Evolutionary conservation across 2,113 vertebrate species (phyloP), one percentile per base, ranked within the genome.

Genomic region (Nicator chloris): DNA sequence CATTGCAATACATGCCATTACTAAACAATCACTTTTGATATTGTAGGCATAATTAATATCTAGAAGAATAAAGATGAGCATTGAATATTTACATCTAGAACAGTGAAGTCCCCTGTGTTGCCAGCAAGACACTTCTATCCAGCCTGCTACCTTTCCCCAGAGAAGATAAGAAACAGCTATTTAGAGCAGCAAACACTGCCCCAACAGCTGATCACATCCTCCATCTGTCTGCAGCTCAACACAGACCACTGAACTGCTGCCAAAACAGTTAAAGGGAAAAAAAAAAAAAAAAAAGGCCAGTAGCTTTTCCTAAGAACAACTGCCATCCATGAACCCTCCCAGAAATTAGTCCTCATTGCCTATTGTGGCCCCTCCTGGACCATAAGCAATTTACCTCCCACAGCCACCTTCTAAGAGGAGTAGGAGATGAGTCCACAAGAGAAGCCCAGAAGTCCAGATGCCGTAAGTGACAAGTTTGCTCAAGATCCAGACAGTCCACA

Each of bases 131-230:
- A 49, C 65, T 56, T 87, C 56, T 20, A 64, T 14, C 45, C 50
- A 49, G 53, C 14, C 49, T 79, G 44, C 37, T 49, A 93, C 92
- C 92, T 37, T 33, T 72, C 70, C 45, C 82, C 23, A 26, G 33
- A 93, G 70, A 79, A 95, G 95, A 51, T 66, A 79, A 76, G 87
- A 69, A 85, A 82, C 40, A 94, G 57, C 75, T 90, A 94, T 95
- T 91, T 91, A 82, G 78, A 94, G 92, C 51, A 89, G 49, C 84
- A 82, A 93, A 96, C 53, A 65, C 82, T 95, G 90, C 44, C 92
- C 85, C 92, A 94, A 87, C 84, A 96, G 90, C 93, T 95, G 92
- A 96, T 93, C 93, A 91, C 95, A 96, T 93, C 93, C 66, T 96
- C 96, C 90, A 91, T 93, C 87, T 96, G 87, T 87, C 86, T 42